Conservation (phyloP, 2,797 vertebrate genomes). For the Sebastes nivosus region DNA sequence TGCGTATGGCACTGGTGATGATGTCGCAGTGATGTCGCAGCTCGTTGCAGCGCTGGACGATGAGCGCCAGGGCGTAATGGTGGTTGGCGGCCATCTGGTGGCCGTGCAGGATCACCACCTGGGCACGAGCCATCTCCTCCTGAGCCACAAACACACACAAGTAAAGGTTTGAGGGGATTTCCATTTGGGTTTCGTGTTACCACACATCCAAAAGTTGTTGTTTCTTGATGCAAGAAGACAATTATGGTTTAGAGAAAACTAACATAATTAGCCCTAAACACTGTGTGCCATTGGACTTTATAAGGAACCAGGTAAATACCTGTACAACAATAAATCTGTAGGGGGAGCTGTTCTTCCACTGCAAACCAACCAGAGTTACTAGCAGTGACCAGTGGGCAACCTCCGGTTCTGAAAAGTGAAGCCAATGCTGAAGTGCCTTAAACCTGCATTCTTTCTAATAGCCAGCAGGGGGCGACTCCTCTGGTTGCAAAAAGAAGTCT, state of each 20-base stretch:
- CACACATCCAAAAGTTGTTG: not conserved
- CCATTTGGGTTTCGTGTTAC: not conserved
- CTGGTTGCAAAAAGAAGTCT: no score
- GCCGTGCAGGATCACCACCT: slow-evolving; percentile 89
- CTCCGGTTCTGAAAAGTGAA: no score
- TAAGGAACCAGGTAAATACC: not conserved
- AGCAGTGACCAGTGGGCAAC: no score
- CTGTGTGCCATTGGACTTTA: no score
- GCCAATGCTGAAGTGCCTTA: no score
- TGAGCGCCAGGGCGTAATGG: slow-evolving; percentile 94
- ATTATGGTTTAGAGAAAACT: not conserved
- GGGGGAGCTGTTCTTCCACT: not conserved
- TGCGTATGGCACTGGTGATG: slow-evolving; percentile 84
- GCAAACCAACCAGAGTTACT: not conserved
- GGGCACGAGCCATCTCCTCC: slow-evolving; percentile 90
- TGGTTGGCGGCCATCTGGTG: slow-evolving; percentile 93
- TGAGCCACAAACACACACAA: slow-evolving; percentile 56
- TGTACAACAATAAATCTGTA: not conserved
- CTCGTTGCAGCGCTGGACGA: slow-evolving; percentile 95
- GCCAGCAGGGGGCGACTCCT: no score
- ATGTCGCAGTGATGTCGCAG: slow-evolving; percentile 89
- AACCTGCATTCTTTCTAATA: no score
- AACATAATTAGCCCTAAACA: not conserved
- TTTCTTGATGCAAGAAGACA: not conserved
- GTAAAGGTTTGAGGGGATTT: not conserved